phyloP scores from a whole-genome alignment of 2,113 vertebrate species.

The Rhadina sibilatrix region DNA sequence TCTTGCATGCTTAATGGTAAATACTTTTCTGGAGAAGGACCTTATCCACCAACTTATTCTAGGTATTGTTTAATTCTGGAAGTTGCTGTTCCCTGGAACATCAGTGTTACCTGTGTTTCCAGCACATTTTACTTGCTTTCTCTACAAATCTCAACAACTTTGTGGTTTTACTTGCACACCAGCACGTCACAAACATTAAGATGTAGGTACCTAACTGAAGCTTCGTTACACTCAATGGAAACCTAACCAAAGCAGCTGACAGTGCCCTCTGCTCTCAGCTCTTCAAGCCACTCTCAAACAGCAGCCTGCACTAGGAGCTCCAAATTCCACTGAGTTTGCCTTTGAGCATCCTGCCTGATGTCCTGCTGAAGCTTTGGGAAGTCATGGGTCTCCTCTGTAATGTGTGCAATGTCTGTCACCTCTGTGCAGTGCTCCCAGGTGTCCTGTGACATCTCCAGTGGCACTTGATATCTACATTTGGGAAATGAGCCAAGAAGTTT shows the following conservation, averaged over 20 bases:
- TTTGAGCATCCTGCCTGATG: background rate
- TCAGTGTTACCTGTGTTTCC: background rate
- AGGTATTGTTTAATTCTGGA: background rate
- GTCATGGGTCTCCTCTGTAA: background rate
- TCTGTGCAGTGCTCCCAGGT: background rate
- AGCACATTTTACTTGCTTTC: background rate
- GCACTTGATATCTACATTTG: background rate
- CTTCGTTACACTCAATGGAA: background rate
- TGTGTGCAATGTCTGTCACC: background rate
- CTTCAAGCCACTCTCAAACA: background rate
- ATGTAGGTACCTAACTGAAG: background rate
- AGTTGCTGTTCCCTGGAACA: background rate
- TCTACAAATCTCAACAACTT: background rate
- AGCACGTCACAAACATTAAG: background rate
- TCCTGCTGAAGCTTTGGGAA: background rate
- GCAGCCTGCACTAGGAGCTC: background rate
- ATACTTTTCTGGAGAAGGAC: background rate
- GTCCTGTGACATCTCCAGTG: background rate
- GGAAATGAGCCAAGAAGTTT: background rate
- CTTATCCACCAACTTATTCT: background rate
- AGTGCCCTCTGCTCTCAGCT: background rate
- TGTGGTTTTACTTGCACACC: background rate
- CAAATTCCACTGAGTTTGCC: background rate
- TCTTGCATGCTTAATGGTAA: background rate
- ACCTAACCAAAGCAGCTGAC: background rate